Base-by-base conservation (phyloP, 2,888 invertebrate species). In the Ptilodon capucinus region DNA sequence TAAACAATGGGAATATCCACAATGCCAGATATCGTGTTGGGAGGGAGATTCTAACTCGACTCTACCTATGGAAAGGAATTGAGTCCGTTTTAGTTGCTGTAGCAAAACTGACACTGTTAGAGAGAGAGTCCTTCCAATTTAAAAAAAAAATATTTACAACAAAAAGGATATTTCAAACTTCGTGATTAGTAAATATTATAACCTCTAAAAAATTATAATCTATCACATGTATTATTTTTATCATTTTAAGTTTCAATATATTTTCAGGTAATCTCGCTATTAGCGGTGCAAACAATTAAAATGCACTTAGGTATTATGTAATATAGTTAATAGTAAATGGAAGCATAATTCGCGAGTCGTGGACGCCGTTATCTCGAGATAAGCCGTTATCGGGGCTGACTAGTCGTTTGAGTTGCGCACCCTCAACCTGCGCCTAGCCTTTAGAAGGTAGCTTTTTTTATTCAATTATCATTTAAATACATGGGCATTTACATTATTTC, bases 1-100 rank as follows among this genome's bases (percentile, higher is more conserved):
- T 48, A 39, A 36, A 56, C 55, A 54, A 60, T 52, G 40, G 41
- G 25, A 42, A 65, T 44, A 43, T 43, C 47, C 39, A 7, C 32
- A 14, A 14, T 32, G 32, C 6, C 3, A 14, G 32, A 14, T 28
- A 23, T 11, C 28, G 4, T 2, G 28, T 28, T n/a, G n/a, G 28
- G n/a, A 28, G 28, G 11, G 28, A n/a, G n/a, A 28, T 28, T 28
- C 28, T n/a, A 28, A 28, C n/a, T n/a, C 3, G n/a, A 28, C 28
- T 28, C 11, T 28, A n/a, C n/a, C n/a, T n/a, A 1, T n/a, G 11
- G 28, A 4, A 28, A 28, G 7, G n/a, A 11, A 11, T 28, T 2
- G 4, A 28, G 3, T n/a, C 2, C n/a, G n/a, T 28, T n/a, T 23
- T 23, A 8, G 8, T 23, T 6, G 23, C 8, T 6, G 4, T 6